A percentile compares a stretch with the other conserved stretches of the same genome.
Conservation (phyloP, 1,140 invertebrate species). For the Zaprionus africanus region DNA sequence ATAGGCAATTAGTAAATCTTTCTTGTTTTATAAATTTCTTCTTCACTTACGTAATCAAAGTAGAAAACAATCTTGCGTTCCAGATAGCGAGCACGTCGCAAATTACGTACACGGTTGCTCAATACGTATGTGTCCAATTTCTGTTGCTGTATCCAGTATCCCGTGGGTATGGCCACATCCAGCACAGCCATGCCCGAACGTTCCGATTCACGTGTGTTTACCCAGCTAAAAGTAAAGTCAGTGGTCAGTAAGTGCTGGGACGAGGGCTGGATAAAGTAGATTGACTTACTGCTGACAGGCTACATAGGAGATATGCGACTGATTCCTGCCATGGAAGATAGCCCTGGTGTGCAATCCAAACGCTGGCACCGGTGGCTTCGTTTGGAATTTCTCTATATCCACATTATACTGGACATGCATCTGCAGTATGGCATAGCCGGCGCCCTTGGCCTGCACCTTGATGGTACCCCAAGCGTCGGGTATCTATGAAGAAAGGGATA, state of each 20-base stretch:
- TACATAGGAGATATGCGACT: slow-evolving; percentile 94
- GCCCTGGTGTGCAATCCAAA: slow-evolving; percentile 90
- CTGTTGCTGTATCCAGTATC: slow-evolving; percentile 97
- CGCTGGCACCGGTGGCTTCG: slow-evolving; percentile 91
- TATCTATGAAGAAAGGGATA: slow-evolving; percentile 86
- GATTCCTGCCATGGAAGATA: slow-evolving; percentile 94
- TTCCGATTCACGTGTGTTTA: slow-evolving; percentile 89
- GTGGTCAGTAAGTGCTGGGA: neutral
- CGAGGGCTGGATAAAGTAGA: neutral
- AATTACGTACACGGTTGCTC: slow-evolving; percentile 89
- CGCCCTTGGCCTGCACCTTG: slow-evolving; percentile 94
- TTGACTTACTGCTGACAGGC: slow-evolving; percentile 90
- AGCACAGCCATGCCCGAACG: slow-evolving; percentile 96
- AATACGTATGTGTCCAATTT: slow-evolving; percentile 93
- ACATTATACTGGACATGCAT: slow-evolving; percentile 98
- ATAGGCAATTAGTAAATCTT: neutral
- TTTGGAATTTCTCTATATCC: slow-evolving; percentile 94
- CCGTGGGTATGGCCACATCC: slow-evolving; percentile 96
- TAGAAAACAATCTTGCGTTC: slow-evolving; percentile 95
- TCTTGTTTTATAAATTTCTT: neutral
- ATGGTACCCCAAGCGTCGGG: slow-evolving; percentile 96
- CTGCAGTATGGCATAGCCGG: slow-evolving; percentile 95
- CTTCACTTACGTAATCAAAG: slow-evolving; percentile 93
- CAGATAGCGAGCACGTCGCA: slow-evolving; percentile 92
- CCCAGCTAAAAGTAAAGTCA: slow-evolving; percentile 88